Evolutionary conservation across 23 tunicate species (phyloP).

Genomic region (Styela clava): DNA sequence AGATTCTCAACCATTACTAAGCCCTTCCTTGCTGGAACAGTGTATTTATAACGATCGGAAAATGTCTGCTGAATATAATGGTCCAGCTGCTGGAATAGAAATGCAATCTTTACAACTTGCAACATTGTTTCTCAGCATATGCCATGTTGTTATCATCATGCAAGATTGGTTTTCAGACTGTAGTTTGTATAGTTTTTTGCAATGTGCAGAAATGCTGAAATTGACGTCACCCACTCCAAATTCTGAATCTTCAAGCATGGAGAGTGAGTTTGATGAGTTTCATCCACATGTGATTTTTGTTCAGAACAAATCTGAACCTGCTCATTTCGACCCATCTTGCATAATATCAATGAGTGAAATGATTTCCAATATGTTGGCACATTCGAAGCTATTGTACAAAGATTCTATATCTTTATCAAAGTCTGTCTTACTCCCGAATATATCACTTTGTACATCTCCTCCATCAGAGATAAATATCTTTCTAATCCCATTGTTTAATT

Average conservation of each 20-base stretch:
- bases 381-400: conserved; percentile 52
- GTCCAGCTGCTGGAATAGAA: conserved; percentile 58
- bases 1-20: conserved; percentile 86
- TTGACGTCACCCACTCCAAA: conserved; percentile 56
- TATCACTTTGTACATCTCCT: conserved; percentile 19
- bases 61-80: conserved; percentile 42
- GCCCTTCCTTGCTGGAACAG: conserved; percentile 77
- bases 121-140: conserved; percentile 70
- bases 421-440: conserved; percentile 59
- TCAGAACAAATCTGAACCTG: conserved; percentile 72
- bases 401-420: conserved; percentile 52
- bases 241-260: conserved; percentile 33
- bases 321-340: conserved; percentile 42
- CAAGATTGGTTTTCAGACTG: conserved; percentile 93
- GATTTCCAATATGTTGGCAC: conserved; percentile 39
- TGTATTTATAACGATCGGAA: conserved; percentile 63
- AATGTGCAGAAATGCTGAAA: conserved; percentile 91
- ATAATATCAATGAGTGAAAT: conserved; percentile 63
- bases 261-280: conserved; percentile 44
- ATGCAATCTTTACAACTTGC: conserved; percentile 88
- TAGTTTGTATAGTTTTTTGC: conserved; percentile 59
- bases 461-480: conserved; percentile 62
- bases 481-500: conserved; percentile 47
- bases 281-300: conserved; percentile 81
- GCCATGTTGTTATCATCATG: conserved; percentile 90